Conservation (phyloP, 2,888 invertebrate species). For the Aleiodes alternator region DNA sequence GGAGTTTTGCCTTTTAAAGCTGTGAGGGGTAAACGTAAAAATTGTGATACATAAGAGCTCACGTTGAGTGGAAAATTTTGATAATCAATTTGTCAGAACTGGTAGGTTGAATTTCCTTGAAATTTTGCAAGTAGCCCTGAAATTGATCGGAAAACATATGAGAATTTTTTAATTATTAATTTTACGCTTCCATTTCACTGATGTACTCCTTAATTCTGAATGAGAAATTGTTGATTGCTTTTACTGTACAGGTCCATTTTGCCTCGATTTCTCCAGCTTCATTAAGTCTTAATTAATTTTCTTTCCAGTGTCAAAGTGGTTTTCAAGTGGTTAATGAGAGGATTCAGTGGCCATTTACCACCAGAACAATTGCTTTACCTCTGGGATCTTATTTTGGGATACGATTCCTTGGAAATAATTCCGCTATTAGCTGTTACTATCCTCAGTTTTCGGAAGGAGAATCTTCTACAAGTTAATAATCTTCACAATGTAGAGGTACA, state of each 20-base stretch:
- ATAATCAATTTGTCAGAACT: no score
- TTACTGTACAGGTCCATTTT: neutral
- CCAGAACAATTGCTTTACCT: conserved; percentile 93
- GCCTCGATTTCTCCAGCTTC: neutral
- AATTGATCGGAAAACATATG: no score
- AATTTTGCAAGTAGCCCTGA: no score
- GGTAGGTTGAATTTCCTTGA: no score
- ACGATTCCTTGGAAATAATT: conserved; percentile 93
- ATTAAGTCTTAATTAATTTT: conserved; percentile 32
- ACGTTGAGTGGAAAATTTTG: no score
- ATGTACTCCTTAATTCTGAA: neutral
- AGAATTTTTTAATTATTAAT: no score
- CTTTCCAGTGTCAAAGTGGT: conserved; percentile 88
- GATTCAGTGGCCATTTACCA: conserved; percentile 95
- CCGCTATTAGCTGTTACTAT: conserved; percentile 91
- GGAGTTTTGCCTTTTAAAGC: no score
- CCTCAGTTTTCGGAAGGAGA: conserved; percentile 90
- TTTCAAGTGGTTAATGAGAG: conserved; percentile 97
- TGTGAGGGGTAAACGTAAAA: no score
- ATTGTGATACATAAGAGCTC: no score
- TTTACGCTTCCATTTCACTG: conserved; percentile 9
- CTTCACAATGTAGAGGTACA: conserved; percentile 85
- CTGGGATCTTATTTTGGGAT: conserved; percentile 95
- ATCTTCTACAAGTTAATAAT: conserved; percentile 85
- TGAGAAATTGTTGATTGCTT: conserved; percentile 11